A percentile compares a stretch with the other conserved stretches of the same genome.
These are phyloP conservation scores for Indicator maculatus DNA, from an alignment of 2,113 vertebrate genomes.

Conservation along the genomic window DNA sequence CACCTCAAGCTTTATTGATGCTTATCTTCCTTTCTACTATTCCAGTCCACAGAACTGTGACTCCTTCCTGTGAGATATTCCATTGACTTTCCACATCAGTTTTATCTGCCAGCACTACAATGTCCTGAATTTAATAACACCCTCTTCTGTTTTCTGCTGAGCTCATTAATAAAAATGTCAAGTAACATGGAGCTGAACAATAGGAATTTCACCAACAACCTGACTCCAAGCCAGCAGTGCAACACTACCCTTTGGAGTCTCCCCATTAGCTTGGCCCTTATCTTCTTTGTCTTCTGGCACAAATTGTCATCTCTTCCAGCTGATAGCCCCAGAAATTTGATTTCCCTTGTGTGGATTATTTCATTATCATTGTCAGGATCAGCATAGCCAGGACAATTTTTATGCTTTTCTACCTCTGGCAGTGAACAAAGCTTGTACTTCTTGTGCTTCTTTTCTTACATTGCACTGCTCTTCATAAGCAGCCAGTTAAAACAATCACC, in stretches of 20 bases:
- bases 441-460: not conserved
- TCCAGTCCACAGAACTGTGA: not conserved
- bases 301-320: not conserved
- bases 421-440: not conserved
- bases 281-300: not conserved
- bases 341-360: not conserved
- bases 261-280: not conserved
- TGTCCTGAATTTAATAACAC: slow-evolving; percentile 9
- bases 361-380: not conserved
- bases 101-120: not conserved
- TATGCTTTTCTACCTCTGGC: not conserved
- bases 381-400: not conserved
- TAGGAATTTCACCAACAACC: not conserved
- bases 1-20: not conserved
- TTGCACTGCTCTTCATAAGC: not conserved
- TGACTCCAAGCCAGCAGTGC: not conserved
- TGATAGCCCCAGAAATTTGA: not conserved
- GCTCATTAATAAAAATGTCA: slow-evolving; percentile 34
- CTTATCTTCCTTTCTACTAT: not conserved
- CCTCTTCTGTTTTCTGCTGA: not conserved
- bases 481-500: not conserved
- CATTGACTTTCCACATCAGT: not conserved
- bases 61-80: slow-evolving; percentile 22
- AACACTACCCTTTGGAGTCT: not conserved
- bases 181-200: not conserved